Evolutionary conservation across 1,140 invertebrate species (phyloP), one percentile per base, ranked within the genome.

Genomic region (Drosophila simulans): DNA sequence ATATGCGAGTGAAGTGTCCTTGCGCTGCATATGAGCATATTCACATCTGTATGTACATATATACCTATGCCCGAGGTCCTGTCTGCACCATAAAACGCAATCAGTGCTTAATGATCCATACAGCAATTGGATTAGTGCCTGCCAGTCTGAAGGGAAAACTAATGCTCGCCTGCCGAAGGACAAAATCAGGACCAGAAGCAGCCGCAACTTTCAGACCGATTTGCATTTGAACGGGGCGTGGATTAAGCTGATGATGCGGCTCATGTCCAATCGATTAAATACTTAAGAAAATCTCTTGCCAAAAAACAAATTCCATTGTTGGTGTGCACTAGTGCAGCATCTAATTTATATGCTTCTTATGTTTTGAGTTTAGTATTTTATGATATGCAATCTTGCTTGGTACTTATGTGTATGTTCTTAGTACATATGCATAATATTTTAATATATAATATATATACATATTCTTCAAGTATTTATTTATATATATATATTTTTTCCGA

Each of bases 31-130:
- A 22, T 13, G 53, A 69, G 25, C 17, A 5, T 42, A 45, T 48
- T 43, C 52, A 45, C 40, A 54, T 27, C 25, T 55, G 31, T 39
- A 40, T 40, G 3, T 22, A 22, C 0, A 22, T 22, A 22, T 39
- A 37, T 40, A 68, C 27, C 15, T 46, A 45, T 15, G 31, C 42
- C 43, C 58, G 27, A 20, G 27, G 48, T 13, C 39, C 31, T 62
- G 64, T 64, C 56, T 86, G 76, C 49, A 51, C 52, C 84, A 71
- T 83, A 83, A 83, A 83, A 77, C 79, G 84, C 80, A 88, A 88
- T 88, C 84, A 77, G 80, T 89, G 84, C 68, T 84, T 89, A 88
- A 88, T 89, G 84, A 88, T 89, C 83, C 83, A 51, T 71, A 74
- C 52, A 49, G 72, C 76, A 84, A 88, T 88, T 89, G 84, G 84